Evolutionary conservation across 2,797 vertebrate genomes (phyloP), one percentile per base, ranked within the genome.

Genomic region (Sebastes taczanowskii): DNA sequence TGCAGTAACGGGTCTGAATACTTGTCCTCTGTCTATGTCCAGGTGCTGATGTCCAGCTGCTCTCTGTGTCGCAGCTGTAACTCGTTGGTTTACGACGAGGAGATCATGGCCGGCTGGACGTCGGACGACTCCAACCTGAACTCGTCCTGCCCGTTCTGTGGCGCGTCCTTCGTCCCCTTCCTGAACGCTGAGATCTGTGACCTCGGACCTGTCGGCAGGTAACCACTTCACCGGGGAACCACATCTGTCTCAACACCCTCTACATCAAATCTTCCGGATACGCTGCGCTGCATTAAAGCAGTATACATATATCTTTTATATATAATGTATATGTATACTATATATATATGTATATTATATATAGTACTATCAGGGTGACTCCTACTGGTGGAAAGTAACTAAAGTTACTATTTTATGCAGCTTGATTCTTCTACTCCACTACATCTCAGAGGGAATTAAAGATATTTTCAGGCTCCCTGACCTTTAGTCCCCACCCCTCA

Each of bases 61-160:
- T 97, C 97, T 1, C 90, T 96, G 67, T 99, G 98, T 80, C 96
- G 95, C 1, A 92, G 90, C 87, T 99, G 98, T 30, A 92, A 96
- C 56, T 97, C 92, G 0, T 81, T 99, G 91, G 97, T 99, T 3
- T 98, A 98, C 0, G 98, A 99, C 0, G 97, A 99, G 90, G 98
- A 99, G 93, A 97, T 99, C 86, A 99, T 99, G 98, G 97, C 98
- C 0, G 97, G 98, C 53, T 99, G 98, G 98, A 97, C 97, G 3
- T 97, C 97, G 0, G 98, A 99, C 0, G 97, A 99, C 91, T 99
- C 98, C 78, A 99, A 99, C 93, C 97, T 99, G 75, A 99, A 99
- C 92, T 97, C 97, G 5, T 94, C 89, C n/a, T 99, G 98, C 25
- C 97, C 98, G 1, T 98, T 97, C 94, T 99, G 98, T 30, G 29